Conservation (phyloP, 92 coral and sea anemone genomes). For the Phymanthus crucifer region DNA sequence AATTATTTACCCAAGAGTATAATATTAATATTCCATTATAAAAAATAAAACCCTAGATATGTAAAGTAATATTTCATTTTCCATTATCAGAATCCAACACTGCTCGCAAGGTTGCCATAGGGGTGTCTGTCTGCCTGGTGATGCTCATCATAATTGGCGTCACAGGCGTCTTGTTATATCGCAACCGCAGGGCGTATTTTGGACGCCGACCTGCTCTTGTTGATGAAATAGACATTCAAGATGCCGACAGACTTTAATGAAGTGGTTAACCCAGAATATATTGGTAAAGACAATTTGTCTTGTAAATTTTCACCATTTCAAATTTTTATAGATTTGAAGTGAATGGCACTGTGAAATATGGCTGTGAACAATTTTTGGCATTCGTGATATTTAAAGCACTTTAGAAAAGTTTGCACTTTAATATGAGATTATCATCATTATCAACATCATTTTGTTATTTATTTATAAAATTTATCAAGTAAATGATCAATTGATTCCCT, state of each 20-base stretch:
- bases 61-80: neutral
- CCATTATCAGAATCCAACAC: slow-evolving; percentile 19
- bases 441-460: neutral
- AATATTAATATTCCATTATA: no score
- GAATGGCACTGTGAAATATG: neutral
- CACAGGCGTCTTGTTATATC: slow-evolving; percentile 54
- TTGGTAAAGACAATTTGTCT: neutral
- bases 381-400: neutral
- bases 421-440: neutral
- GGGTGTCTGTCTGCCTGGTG: slow-evolving; percentile 58
- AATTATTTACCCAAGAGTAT: no score
- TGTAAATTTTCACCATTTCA: neutral
- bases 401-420: neutral
- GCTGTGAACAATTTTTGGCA: neutral
- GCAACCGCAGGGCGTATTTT: slow-evolving; percentile 50
- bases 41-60: neutral
- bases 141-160: slow-evolving; percentile 45
- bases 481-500: no score
- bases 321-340: neutral
- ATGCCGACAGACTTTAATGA: slow-evolving; percentile 56
- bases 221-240: slow-evolving; percentile 67
- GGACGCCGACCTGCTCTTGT: slow-evolving; percentile 68
- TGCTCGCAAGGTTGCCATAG: slow-evolving; percentile 66
- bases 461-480: no score
- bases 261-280: neutral